These are phyloP conservation scores for Triplophysa siluroides DNA, from an alignment of 2,113 vertebrate genomes.

Conservation along the genomic window DNA sequence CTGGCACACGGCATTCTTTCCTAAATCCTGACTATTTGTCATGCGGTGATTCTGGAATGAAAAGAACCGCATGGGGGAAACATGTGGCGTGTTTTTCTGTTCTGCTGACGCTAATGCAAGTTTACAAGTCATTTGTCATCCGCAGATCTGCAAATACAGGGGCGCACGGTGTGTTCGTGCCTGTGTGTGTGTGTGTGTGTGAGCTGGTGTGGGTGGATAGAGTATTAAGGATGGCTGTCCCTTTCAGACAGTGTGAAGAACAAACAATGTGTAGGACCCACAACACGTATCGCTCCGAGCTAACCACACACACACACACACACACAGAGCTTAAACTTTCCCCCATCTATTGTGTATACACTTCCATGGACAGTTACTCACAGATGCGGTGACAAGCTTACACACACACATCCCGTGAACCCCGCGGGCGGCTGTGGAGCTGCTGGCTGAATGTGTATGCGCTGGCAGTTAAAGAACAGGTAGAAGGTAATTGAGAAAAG, in stretches of 20 bases:
- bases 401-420: conserved; percentile 18
- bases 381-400: not conserved
- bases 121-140: conserved; percentile 71
- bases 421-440: conserved; percentile 4
- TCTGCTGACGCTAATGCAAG: conserved; percentile 66
- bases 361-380: conserved; percentile 15
- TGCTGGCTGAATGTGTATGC: conserved; percentile 28
- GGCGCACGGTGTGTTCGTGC: conserved; percentile 9
- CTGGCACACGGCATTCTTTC: conserved; percentile 47
- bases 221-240: conserved; percentile 48
- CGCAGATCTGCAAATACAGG: conserved; percentile 49
- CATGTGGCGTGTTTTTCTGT: conserved; percentile 48
- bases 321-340: conserved; percentile 23
- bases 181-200: conserved; percentile 33
- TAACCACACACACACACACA: conserved; percentile 19
- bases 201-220: conserved; percentile 44
- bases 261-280: conserved; percentile 34
- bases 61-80: conserved; percentile 55
- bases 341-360: not conserved
- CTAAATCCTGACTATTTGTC: conserved; percentile 62
- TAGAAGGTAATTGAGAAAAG: conserved; percentile 24
- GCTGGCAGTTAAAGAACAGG: conserved; percentile 14
- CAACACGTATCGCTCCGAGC: conserved; percentile 10
- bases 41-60: conserved; percentile 55
- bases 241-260: conserved; percentile 42